Evolutionary conservation across 2,797 vertebrate species (phyloP), one percentile per base, ranked within the genome.

Genomic region (Darevskia mixta): DNA sequence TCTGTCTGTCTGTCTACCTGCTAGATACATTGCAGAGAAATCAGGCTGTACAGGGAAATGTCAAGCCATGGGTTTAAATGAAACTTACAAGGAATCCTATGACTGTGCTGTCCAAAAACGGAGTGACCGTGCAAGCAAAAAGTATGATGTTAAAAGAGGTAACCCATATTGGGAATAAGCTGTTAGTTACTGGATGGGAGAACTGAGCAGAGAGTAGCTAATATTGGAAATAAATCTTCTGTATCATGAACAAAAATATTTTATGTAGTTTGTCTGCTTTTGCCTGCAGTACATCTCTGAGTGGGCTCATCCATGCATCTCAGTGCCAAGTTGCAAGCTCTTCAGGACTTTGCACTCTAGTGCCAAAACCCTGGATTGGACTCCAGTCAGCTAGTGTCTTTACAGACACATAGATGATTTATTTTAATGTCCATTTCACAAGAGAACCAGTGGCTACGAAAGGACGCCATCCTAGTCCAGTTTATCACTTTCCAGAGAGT

Each of bases 381-480:
- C 58, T 18, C 8, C 58, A 20, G 58, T 5, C 58, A 61, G 58
- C 58, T 20, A 61, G 58, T 20, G 58, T 6, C 15, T 20, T 61
- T 17, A 61, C 5, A 5, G 18, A 61, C 18, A 61, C 58, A 49
- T 61, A 20, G 15, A 20, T 29, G 32, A 9, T 71, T 71, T 76
- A n/a, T 67, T n/a, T 86, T 83, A 90, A 88, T 88, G 43, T 83
- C 10, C 13, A 3, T 88, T 91, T 92, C 49, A 69, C 43, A 15
- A 80, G 0, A 8, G 9, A 20, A 17, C 11, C 61, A 58, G 1
- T 77, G 89, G 49, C 72, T 82, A 61, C 86, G n/a, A 84, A 91
- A 90, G 89, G 11, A 1, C 38, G 49, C 27, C 7, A 29, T 29
- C 5, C 3, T 83, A 1, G 35, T 35, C 35, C 35, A 35, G 1